Percentiles rank a stretch among this genome's conserved stretches.
Conservation (phyloP, 2,888 invertebrate genomes). For the Hydrotaea cyrtoneurina region DNA sequence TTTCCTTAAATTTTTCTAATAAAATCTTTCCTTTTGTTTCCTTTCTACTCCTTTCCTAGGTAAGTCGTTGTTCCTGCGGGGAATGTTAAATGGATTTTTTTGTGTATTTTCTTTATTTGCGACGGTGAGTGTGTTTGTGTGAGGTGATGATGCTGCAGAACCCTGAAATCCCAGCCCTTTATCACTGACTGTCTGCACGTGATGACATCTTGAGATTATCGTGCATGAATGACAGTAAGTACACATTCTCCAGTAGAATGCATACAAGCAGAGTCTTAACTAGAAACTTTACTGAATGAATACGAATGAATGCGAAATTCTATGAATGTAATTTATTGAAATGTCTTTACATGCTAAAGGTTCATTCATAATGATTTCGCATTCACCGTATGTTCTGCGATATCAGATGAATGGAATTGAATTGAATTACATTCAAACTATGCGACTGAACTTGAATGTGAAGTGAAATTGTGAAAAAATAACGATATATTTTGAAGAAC, state of each 20-base stretch:
- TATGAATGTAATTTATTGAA: background rate
- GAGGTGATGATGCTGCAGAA: too few species aligned
- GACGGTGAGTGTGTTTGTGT: background rate
- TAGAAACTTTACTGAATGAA: too few species aligned
- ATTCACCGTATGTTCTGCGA: too few species aligned
- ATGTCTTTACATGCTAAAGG: too few species aligned
- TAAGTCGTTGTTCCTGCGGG: conserved; percentile 20
- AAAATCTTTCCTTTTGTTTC: conserved; percentile 5
- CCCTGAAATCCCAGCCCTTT: too few species aligned
- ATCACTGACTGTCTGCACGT: background rate
- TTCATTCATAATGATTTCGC: too few species aligned
- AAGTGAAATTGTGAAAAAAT: too few species aligned
- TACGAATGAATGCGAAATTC: background rate
- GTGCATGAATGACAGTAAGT: background rate
- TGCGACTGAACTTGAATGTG: too few species aligned
- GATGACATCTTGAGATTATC: background rate
- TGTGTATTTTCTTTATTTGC: background rate
- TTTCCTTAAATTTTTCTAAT: conserved; percentile 23
- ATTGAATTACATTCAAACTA: too few species aligned
- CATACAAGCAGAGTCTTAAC: too few species aligned
- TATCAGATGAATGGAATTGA: too few species aligned
- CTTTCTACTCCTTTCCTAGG: conserved; percentile 21
- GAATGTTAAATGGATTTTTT: background rate
- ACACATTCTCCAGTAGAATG: background rate
- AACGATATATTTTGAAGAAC: too few species aligned